Percentiles rank a stretch among this genome's conserved stretches.
These are phyloP conservation scores for Stigmatopora argus DNA, from an alignment of 2,113 vertebrate species.

Conservation along the genomic window DNA sequence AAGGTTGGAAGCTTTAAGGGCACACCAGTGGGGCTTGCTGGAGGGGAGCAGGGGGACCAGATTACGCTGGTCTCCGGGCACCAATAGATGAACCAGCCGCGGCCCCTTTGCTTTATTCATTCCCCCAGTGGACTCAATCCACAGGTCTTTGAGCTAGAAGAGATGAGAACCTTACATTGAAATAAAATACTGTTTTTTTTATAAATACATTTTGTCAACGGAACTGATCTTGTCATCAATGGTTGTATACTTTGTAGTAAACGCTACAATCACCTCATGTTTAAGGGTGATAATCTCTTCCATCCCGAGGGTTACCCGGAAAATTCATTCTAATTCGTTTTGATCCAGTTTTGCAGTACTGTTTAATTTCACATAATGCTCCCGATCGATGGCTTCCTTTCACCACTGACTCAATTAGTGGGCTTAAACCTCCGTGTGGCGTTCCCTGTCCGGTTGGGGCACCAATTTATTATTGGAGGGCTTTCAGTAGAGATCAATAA, in stretches of 20 bases:
- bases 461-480: constrained; percentile 77
- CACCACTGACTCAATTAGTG: constrained; percentile 86
- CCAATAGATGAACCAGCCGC: constrained; percentile 83
- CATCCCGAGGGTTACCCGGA: constrained; percentile 69
- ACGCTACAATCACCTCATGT: constrained; percentile 26
- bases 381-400: constrained; percentile 90
- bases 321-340: constrained; percentile 76
- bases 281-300: constrained; percentile 67
- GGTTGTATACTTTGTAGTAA: constrained; percentile 11
- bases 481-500: constrained; percentile 79
- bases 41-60: constrained; percentile 63
- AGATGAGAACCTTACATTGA: constrained; percentile 16
- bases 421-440: constrained; percentile 70
- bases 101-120: constrained; percentile 73
- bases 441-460: constrained; percentile 39
- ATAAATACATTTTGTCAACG: not conserved
- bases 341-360: constrained; percentile 80
- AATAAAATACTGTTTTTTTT: constrained; percentile 2
- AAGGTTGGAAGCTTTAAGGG: constrained; percentile 45
- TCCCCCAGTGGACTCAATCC: constrained; percentile 55
- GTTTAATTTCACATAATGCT: constrained; percentile 82
- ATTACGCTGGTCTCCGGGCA: constrained; percentile 80
- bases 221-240: not conserved
- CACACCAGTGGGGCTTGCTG: constrained; percentile 42
- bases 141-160: constrained; percentile 47